Evolutionary conservation across 2,113 vertebrate species (phyloP).

Genomic region (Chloropsis cyanopogon): DNA sequence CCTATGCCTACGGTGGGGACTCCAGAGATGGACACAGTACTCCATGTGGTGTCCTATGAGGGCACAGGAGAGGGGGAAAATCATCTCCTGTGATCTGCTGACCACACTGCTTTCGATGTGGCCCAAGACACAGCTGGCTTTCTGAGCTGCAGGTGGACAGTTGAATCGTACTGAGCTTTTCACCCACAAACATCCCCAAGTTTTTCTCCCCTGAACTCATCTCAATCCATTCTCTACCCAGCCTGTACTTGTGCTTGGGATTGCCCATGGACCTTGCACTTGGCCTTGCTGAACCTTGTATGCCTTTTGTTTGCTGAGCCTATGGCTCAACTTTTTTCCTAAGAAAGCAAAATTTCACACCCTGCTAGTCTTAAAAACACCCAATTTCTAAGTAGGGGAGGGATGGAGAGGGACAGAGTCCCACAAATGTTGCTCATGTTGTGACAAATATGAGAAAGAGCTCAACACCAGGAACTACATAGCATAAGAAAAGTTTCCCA

Average conservation of each 20-base stretch:
- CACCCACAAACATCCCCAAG: neutral
- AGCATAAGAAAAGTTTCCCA: neutral
- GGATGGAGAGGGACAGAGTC: neutral
- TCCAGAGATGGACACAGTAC: neutral
- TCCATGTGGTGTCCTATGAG: fast-evolving
- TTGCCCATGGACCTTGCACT: neutral
- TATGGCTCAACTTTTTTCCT: neutral
- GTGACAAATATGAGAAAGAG: neutral
- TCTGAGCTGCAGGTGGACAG: neutral
- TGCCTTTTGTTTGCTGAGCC: neutral
- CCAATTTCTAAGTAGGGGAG: neutral
- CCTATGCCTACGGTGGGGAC: neutral
- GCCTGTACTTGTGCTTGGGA: neutral
- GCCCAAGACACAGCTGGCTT: neutral
- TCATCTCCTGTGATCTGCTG: neutral
- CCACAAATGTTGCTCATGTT: neutral
- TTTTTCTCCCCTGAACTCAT: neutral
- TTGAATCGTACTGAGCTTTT: neutral
- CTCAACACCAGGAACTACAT: neutral
- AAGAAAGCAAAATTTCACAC: neutral
- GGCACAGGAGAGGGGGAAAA: neutral
- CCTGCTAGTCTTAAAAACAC: neutral
- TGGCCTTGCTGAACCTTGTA: neutral
- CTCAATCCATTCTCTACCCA: neutral
- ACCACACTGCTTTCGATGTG: neutral